Conservation (phyloP, 2,797 vertebrate genomes). For the Parauchenoglanis ngamensis region DNA sequence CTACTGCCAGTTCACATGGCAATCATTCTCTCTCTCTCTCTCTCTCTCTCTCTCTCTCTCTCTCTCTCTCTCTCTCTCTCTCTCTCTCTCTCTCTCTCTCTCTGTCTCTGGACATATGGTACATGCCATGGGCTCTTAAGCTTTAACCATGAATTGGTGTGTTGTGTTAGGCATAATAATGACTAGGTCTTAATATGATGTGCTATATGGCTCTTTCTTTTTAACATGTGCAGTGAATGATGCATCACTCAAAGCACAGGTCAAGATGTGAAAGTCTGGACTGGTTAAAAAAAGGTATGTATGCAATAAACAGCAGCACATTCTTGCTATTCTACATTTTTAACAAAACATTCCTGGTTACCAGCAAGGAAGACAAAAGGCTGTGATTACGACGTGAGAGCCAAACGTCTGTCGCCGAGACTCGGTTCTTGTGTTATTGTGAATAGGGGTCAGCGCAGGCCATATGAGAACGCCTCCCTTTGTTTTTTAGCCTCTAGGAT, state of each 20-base stretch:
- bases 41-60: conserved; percentile 25
- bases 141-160: conserved; percentile 24
- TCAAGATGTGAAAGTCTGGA: background rate
- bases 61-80: conserved; percentile 50
- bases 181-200: background rate
- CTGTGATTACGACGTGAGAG: conserved; percentile 22
- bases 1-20: conserved; percentile 60
- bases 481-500: conserved; percentile 69
- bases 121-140: conserved; percentile 42
- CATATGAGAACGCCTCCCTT: conserved; percentile 60
- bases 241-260: background rate
- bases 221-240: conserved; percentile 6
- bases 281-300: background rate
- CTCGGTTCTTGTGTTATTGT: conserved; percentile 15
- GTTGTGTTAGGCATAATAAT: conserved; percentile 12
- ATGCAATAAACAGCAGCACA: background rate
- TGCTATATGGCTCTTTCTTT: background rate
- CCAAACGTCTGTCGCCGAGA: conserved; percentile 27
- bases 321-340: conserved; percentile 29
- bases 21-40: conserved; percentile 57
- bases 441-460: conserved; percentile 54
- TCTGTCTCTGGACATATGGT: conserved; percentile 34
- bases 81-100: conserved; percentile 31
- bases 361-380: conserved; percentile 44
- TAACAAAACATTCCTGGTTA: conserved; percentile 35